Evolutionary conservation across 1,140 invertebrate genomes (phyloP).

Genomic region (Zaprionus taronus): DNA sequence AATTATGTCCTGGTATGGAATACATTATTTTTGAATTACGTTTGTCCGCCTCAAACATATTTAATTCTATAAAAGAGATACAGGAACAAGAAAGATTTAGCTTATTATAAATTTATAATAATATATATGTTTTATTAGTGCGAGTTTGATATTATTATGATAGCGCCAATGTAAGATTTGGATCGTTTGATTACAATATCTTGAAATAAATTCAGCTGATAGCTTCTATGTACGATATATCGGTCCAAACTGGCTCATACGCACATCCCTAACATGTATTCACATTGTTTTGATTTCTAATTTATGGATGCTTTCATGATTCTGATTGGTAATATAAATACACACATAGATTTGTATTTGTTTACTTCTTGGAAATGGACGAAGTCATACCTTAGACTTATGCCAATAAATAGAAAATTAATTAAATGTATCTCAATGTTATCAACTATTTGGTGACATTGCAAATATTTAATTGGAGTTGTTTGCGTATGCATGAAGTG

Average conservation of each 20-base stretch:
- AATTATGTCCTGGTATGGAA: not conserved
- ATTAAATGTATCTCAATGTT: not conserved
- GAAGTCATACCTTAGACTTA: not conserved
- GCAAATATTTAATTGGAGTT: not conserved
- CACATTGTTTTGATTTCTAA: not conserved
- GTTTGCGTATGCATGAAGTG: conserved; percentile 2
- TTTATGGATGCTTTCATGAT: conserved; percentile 7
- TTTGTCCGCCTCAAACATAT: not conserved
- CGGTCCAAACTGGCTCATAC: not conserved
- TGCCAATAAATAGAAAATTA: not conserved
- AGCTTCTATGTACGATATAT: conserved; percentile 1
- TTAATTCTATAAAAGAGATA: not conserved
- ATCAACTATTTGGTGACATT: not conserved
- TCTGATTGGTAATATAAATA: not conserved
- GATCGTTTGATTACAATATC: too few species aligned
- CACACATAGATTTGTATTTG: not conserved
- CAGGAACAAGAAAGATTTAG: not conserved
- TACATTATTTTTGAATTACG: conserved; percentile 4
- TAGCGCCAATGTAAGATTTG: too few species aligned
- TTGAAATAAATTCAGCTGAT: not conserved
- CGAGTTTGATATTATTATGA: too few species aligned
- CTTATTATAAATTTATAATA: not conserved
- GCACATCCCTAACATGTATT: not conserved
- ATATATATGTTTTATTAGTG: not conserved
- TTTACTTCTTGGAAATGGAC: not conserved